Evolutionary conservation across 2,888 invertebrate species (phyloP).

Genomic region (Sclerodermus sp.): DNA sequence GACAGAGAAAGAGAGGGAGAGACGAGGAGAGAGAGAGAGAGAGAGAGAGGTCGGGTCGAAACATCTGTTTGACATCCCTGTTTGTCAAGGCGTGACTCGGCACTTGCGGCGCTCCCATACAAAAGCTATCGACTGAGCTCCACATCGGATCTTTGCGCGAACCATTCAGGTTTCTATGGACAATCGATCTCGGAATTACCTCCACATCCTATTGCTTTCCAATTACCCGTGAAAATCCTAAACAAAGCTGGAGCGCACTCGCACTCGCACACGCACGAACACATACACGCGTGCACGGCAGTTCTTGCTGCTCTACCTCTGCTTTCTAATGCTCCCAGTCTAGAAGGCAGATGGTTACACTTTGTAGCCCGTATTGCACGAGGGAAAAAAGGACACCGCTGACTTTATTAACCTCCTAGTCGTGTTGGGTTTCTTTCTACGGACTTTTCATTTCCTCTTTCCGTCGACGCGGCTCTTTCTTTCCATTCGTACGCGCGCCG

Average conservation of each 20-base stretch:
- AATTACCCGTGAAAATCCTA: constrained; percentile 56
- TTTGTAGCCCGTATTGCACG: too few relatives aligned
- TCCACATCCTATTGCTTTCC: constrained; percentile 37
- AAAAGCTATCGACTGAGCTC: constrained; percentile 37
- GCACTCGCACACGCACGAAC: neutral
- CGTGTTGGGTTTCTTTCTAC: neutral
- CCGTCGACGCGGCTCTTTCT: too few relatives aligned
- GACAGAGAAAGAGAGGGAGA: constrained; percentile 17
- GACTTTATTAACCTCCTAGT: too few relatives aligned
- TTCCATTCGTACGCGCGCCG: too few relatives aligned
- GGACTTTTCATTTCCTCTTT: too few relatives aligned
- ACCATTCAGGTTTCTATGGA: constrained; percentile 31
- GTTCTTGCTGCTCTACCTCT: too few relatives aligned
- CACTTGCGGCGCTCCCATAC: constrained; percentile 48
- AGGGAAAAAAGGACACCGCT: too few relatives aligned
- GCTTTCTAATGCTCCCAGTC: too few relatives aligned
- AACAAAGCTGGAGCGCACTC: constrained; percentile 36
- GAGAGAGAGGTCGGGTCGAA: constrained; percentile 24
- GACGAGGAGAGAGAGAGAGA: neutral
- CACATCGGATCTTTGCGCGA: constrained; percentile 22
- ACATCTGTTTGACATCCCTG: constrained; percentile 59
- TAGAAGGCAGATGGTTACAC: too few relatives aligned
- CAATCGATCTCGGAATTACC: constrained; percentile 51
- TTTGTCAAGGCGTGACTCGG: constrained; percentile 59
- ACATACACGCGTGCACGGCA: too few relatives aligned